Base-by-base conservation (phyloP, 2,113 vertebrate species). In the Labrus mixtus region DNA sequence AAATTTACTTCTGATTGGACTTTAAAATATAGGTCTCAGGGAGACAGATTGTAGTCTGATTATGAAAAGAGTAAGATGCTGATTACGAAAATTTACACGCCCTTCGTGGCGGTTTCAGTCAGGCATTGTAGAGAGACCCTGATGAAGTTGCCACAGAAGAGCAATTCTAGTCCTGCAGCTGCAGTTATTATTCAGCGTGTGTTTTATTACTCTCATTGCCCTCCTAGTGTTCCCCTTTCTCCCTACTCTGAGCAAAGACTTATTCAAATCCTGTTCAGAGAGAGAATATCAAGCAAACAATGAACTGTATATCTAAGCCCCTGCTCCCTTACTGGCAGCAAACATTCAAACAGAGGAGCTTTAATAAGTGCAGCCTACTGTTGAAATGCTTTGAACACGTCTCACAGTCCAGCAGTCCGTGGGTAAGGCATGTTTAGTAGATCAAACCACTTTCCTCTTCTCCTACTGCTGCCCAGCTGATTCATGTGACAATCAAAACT, bases 401-500 rank as follows among this genome's bases (percentile, higher is more conserved):
- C 43, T 45, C 15, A 16, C 15, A 16, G 43, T 15, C 4, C 43
- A 48, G 17, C 48, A 29, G 56, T 45, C 56, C 3, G 20, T 61
- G 23, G 37, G 46, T 39, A 12, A 1, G 22, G 10, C 17, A 54
- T 63, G 61, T 78, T 55, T 25, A 20, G 10, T 36, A 68, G 25
- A 79, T 43, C 56, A 62, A 73, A 56, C 84, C 57, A 66, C 64
- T 55, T 57, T 59, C 29, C 33, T 79, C 58, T 57, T 37, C 68
- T 55, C 51, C 19, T 51, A 29, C 73, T 83, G 48, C 84, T 69
- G 54, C 43, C 51, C 63, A 68, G 41, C 61, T 92, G 87, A 92
- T 91, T 90, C 73, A 88, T 88, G 67, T 68, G 59, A 79, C 75
- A 86, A 88, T 91, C 76, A 84, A 66, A 68, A 71, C 73, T 57